Conservation (phyloP, 2,888 invertebrate genomes). For the Caenorhabditis zanzibari region DNA sequence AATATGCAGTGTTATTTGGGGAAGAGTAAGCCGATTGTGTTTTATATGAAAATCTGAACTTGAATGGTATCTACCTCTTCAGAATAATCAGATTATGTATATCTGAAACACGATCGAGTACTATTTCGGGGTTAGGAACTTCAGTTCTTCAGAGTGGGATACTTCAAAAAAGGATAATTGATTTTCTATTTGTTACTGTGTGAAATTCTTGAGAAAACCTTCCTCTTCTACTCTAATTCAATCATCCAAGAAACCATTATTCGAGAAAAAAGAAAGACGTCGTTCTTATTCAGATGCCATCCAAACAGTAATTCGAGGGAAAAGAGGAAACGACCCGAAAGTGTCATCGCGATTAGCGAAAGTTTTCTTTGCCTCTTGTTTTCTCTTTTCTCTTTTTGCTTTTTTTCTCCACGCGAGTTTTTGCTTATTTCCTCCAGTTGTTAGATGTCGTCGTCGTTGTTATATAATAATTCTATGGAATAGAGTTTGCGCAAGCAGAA, state of each 20-base stretch:
- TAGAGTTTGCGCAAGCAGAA: constrained; percentile 34
- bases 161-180: too few species aligned
- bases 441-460: background rate
- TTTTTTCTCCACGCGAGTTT: constrained; percentile 1
- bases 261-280: background rate
- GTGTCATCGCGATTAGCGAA: constrained; percentile 40
- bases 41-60: background rate
- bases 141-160: too few species aligned
- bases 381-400: background rate
- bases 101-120: background rate
- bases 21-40: background rate
- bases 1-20: too few species aligned
- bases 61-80: too few species aligned
- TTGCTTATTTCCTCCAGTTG: background rate
- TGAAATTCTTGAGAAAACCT: background rate
- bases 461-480: constrained; percentile 11
- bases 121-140: background rate
- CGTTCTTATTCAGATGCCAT: constrained; percentile 12
- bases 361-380: constrained; percentile 4
- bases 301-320: constrained; percentile 32
- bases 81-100: background rate
- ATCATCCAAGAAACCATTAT: background rate
- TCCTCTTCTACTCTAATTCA: background rate
- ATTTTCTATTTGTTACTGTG: background rate
- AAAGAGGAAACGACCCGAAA: constrained; percentile 33